Conservation (phyloP, 2,888 invertebrate genomes). For the Yponomeuta evonymella region DNA sequence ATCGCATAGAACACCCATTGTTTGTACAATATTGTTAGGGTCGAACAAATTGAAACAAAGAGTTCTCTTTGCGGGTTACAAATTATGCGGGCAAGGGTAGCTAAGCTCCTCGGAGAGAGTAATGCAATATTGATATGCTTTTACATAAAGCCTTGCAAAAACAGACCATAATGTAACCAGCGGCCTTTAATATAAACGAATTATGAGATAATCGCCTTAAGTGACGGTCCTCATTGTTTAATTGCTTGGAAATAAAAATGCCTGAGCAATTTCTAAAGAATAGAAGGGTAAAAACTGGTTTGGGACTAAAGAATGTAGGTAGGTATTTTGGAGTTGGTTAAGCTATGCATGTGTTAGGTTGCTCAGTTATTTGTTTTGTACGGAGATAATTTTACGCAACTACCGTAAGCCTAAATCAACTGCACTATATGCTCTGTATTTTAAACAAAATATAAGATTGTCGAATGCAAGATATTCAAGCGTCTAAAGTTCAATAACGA, state of each 20-base stretch:
- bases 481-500: background rate
- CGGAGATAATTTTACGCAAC: no score
- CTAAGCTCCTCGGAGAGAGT: conserved; percentile 21
- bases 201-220: background rate
- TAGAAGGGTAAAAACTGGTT: no score
- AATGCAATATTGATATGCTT: conserved; percentile 18
- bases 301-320: no score
- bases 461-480: no score
- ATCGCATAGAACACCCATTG: background rate
- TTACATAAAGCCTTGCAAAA: conserved; percentile 16
- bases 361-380: no score
- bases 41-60: conserved; percentile 45
- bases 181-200: background rate
- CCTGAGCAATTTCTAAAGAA: no score
- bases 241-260: background rate
- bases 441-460: no score
- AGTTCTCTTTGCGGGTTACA: conserved; percentile 34
- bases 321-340: no score
- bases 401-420: no score
- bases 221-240: background rate
- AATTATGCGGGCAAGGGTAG: conserved; percentile 41
- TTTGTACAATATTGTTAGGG: conserved; percentile 23
- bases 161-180: conserved; percentile 18
- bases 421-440: no score
- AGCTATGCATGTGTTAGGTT: no score